Evolutionary conservation across 1,140 invertebrate genomes (phyloP), one percentile per base, ranked within the genome.

Genomic region (Pteromalus puparum): DNA sequence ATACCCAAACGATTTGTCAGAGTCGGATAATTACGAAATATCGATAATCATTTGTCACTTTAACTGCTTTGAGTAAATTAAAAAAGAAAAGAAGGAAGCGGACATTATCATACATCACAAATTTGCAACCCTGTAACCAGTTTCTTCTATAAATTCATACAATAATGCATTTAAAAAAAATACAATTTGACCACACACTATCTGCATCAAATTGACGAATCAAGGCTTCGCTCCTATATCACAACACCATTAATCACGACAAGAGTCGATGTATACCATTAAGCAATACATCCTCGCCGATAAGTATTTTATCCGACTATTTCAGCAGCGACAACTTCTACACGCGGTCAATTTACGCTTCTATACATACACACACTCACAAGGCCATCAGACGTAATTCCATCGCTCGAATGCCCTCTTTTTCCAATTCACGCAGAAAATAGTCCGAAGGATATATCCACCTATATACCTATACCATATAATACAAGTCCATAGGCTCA

Each of bases 341-440:
- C 53, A n/a, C 48, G 13, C 18, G 13, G 13, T 53, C 48, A 21
- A 53, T 53, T 53, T 18, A 53, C 48, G 15, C 48, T 0, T n/a
- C n/a, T 5, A 30, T 30, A 30, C 30, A 30, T 5, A 30, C 30
- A 30, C 48, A 13, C 48, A 53, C 21, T 53, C 48, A 53, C 48
- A 15, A 53, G 18, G 53, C 53, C 53, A n/a, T n/a, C n/a, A n/a
- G 18, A 61, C 18, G 53, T 26, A 76, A 76, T 76, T 76, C 15
- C 42, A 34, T 76, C 9, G 74, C 38, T 61, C 21, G 15, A 61
- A n/a, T 42, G 42, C 38, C 24, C 24, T 48, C 74, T 21, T 76
- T 76, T 76, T 34, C 38, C 38, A 46, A 76, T 48, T 13, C 21
- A 76, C 21, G 42, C n/a, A 48, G 74, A 76, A 76, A 76, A 46